Conservation (phyloP, 2,888 invertebrate species). For the Watsonalla binaria region DNA sequence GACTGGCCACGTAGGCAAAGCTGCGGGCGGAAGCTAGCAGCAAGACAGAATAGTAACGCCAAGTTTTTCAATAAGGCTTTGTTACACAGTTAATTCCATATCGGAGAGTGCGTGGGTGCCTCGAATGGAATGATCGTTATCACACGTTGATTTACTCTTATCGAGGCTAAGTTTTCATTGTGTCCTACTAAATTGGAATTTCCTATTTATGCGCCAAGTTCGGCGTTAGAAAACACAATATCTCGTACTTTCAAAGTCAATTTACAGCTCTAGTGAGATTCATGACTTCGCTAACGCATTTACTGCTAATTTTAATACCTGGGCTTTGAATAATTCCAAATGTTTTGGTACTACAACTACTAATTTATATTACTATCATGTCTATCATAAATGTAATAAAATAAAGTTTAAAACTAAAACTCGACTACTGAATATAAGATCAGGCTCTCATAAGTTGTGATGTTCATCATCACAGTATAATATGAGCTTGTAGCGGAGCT, state of each 20-base stretch:
- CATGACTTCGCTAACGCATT: not conserved
- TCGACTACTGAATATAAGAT: too few species aligned
- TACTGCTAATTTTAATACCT: not conserved
- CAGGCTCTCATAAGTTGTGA: too few species aligned
- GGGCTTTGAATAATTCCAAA: not conserved
- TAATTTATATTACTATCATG: too few species aligned
- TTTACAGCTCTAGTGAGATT: not conserved
- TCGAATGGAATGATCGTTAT: not conserved
- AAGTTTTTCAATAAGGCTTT: not conserved
- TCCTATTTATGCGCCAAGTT: conserved; percentile 1
- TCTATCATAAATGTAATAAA: too few species aligned
- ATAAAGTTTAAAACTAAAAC: too few species aligned
- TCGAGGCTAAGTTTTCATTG: not conserved
- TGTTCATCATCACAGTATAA: too few species aligned
- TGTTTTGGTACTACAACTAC: too few species aligned
- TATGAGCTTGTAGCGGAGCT: too few species aligned
- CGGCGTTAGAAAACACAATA: conserved; percentile 5
- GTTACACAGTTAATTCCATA: not conserved
- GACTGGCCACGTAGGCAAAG: too few species aligned
- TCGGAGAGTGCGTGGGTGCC: not conserved
- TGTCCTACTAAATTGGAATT: not conserved
- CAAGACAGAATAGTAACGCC: not conserved
- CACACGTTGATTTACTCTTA: not conserved
- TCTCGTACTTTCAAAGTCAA: conserved; percentile 1
- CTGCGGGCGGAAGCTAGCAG: not conserved